Evolutionary conservation across 30 jellyfish, hydroid and myxozoan species (phyloP).

Genomic region (Turritopsis dohrnii): DNA sequence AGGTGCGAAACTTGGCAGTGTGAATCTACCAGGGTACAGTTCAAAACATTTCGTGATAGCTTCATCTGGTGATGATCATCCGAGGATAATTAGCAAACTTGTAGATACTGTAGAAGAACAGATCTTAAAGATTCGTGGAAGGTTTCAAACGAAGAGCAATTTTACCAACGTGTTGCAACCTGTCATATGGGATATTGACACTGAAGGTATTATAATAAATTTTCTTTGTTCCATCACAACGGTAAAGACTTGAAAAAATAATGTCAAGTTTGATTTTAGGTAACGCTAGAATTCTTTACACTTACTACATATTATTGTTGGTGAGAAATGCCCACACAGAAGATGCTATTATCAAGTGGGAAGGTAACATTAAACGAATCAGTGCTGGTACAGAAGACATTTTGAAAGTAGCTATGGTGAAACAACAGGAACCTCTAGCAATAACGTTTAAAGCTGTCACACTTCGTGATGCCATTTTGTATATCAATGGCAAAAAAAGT

Average conservation of each 20-base stretch:
- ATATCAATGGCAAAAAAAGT: background rate
- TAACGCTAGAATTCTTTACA: background rate
- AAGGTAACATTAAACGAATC: background rate
- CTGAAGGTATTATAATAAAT: background rate
- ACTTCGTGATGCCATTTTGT: background rate
- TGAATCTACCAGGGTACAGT: background rate
- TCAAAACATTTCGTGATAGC: background rate
- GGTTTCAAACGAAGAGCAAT: background rate
- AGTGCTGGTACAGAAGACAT: background rate
- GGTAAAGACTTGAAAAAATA: too few relatives aligned
- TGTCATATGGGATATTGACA: background rate
- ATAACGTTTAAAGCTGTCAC: slow-evolving; percentile 1
- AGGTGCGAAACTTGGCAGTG: background rate
- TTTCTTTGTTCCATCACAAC: background rate
- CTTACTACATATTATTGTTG: background rate
- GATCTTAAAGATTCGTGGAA: background rate
- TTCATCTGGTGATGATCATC: slow-evolving; percentile 9
- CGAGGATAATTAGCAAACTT: background rate
- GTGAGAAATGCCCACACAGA: background rate
- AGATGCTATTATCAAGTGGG: background rate
- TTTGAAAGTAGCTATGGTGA: background rate
- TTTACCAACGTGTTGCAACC: background rate
- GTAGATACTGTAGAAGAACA: background rate
- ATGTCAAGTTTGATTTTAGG: background rate
- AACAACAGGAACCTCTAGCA: background rate